Evolutionary conservation across 92 coral and sea anemone species (phyloP).

Genomic region (Zoanthus sansibaricus): DNA sequence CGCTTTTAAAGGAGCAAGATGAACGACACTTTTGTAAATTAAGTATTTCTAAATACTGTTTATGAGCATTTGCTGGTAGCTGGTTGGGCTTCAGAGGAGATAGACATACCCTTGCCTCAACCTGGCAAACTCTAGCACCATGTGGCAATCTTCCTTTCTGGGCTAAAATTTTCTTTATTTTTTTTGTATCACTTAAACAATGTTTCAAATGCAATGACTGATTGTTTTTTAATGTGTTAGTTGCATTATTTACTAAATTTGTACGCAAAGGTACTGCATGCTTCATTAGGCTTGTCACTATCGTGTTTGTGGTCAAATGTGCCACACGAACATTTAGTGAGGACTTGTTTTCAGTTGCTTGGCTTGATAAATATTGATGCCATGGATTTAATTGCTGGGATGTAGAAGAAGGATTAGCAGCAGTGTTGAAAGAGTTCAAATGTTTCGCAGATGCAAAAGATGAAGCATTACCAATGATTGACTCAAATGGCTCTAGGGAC

Average conservation of each 20-base stretch:
- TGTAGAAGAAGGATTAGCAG: not conserved
- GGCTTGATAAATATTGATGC: not conserved
- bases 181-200: not conserved
- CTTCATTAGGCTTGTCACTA: not conserved
- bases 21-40: not conserved
- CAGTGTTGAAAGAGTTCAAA: not conserved
- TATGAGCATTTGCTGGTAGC: constrained; percentile 16
- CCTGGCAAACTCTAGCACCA: not conserved
- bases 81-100: constrained; percentile 16
- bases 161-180: not conserved
- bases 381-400: not conserved
- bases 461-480: not conserved
- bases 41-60: not conserved
- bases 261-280: not conserved
- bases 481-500: not conserved
- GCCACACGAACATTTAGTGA: not conserved
- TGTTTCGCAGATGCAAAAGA: not conserved
- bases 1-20: not conserved
- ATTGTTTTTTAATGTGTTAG: not conserved
- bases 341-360: not conserved
- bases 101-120: constrained; percentile 15
- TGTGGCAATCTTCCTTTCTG: not conserved
- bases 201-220: not conserved
- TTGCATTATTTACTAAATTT: not conserved
- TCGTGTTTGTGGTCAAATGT: not conserved